Base-by-base conservation (phyloP, 2,113 vertebrate genomes). In the Falcunculus frontatus region DNA sequence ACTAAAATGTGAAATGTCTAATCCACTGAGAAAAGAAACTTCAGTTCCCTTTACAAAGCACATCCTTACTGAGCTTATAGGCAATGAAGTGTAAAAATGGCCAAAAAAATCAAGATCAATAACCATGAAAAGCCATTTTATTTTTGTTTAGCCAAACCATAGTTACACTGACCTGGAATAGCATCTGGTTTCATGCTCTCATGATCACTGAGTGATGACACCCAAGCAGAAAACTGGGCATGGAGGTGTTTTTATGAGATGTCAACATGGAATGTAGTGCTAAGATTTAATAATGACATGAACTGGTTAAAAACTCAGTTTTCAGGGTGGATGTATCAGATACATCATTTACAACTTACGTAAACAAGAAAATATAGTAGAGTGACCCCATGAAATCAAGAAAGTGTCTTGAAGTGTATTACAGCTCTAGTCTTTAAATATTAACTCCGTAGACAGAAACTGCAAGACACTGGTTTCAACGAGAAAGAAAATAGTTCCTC, bases 71-170 rank as follows among this genome's bases (percentile, higher is more conserved):
- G 35, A 96, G 83, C 68, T 96, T 86, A 63, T 17, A 95, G 94
- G 89, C 91, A 96, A 92, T 69, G 79, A 97, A 95, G 91, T 78
- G 94, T 84, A 94, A 90, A 97, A 97, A 97, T 91, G 67, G 77
- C 46, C 41, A 75, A 94, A 97, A 97, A 87, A 84, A 89, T 82
- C 56, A 90, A 95, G 93, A 97, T 97, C 95, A 96, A 96, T 96
- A 98, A 94, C 94, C 96, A 94, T 93, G 95, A 96, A 95, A 95
- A 97, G 64, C 67, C 93, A 92, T 96, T 97, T 96, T 95, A 91
- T 95, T 98, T 97, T 94, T 97, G 84, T 97, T 97, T 97, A 97
- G 97, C 72, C 92, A 96, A 94, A 93, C 93, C 30, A 4, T 87
- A 89, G 93, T 26, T 79, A 96, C 72, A 88, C 52, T 8, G 9